Conservation (phyloP, 2,113 vertebrate genomes). For the Neomonachus schauinslandi region DNA sequence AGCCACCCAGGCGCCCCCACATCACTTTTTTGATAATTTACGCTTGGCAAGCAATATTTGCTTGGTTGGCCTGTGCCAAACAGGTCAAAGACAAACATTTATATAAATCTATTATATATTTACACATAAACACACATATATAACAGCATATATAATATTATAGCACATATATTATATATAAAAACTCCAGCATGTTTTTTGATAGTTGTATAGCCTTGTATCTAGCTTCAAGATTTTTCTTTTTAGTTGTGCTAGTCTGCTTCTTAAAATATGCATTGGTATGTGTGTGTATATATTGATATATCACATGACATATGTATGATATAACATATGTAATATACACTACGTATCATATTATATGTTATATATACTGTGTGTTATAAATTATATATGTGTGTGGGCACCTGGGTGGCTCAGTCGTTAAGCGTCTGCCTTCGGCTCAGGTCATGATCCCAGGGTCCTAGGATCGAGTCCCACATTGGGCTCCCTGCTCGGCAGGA, state of each 20-base stretch:
- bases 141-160: background rate
- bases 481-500: no score
- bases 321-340: background rate
- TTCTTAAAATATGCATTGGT: background rate
- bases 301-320: background rate
- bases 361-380: background rate
- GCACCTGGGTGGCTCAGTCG: no score
- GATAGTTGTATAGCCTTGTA: background rate
- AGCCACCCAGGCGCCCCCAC: no score
- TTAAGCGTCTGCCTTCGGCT: no score
- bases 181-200: background rate
- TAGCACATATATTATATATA: background rate
- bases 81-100: background rate
- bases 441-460: no score
- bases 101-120: background rate
- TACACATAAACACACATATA: background rate
- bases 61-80: background rate
- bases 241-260: background rate
- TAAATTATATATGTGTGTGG: background rate
- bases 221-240: background rate
- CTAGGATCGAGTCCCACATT: no score
- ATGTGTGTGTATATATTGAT: background rate
- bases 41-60: background rate
- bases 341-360: background rate
- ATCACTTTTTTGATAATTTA: background rate